Percentiles rank a stretch among this genome's conserved stretches.
Conservation (phyloP, 2,797 vertebrate species). For the Xenopus petersii region DNA sequence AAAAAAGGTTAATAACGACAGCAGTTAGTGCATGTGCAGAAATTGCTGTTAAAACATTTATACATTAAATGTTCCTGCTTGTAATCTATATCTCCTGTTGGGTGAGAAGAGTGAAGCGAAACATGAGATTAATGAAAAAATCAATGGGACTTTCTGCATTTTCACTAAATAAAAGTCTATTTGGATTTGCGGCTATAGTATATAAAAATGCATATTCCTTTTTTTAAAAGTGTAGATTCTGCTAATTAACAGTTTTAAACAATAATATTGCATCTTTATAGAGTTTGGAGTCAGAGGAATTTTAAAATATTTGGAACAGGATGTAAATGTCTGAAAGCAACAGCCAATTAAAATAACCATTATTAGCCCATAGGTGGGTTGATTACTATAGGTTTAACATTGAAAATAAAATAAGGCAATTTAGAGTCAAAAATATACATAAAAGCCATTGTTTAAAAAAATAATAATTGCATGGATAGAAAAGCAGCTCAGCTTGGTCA, state of each 20-base stretch:
- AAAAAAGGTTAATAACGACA: constrained; percentile 17
- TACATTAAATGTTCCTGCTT: constrained; percentile 55
- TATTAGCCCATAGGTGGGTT: too few species aligned
- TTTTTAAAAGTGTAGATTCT: neutral
- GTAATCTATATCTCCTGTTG: constrained; percentile 61
- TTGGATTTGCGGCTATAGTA: constrained; percentile 36
- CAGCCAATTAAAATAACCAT: too few species aligned
- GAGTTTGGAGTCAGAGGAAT: too few species aligned
- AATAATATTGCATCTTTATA: constrained; percentile 5
- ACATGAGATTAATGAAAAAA: constrained; percentile 67
- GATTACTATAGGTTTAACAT: too few species aligned
- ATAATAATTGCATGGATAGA: too few species aligned
- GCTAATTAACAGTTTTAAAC: constrained; percentile 49
- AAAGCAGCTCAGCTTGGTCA: too few species aligned
- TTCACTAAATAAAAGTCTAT: constrained; percentile 62
- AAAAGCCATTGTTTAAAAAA: too few species aligned
- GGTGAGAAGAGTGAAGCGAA: constrained; percentile 64
- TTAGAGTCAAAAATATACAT: too few species aligned
- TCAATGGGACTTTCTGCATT: constrained; percentile 62
- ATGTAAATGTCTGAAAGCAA: too few species aligned
- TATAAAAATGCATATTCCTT: neutral
- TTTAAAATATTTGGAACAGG: too few species aligned
- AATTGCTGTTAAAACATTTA: constrained; percentile 56
- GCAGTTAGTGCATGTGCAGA: constrained; percentile 49
- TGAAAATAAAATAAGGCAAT: too few species aligned